Evolutionary conservation across 1,140 invertebrate species (phyloP), one percentile per base, ranked within the genome.

Genomic region (Drosophila tsacasi): DNA sequence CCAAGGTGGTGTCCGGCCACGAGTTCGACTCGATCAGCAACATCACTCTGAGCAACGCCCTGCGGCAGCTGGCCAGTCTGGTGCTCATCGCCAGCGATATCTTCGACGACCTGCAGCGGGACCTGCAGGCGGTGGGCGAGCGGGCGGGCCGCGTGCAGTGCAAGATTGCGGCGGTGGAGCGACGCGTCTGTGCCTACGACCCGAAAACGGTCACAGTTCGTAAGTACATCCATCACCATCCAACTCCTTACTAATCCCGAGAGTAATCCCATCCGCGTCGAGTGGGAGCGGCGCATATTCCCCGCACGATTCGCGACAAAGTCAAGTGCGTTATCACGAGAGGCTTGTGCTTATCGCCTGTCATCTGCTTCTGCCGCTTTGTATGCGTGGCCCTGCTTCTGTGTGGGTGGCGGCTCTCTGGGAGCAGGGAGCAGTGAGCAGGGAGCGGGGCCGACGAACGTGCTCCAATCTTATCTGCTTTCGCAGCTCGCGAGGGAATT

Each of bases 201-300:
- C 96, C 96, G 52, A 97, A 96, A 94, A 95, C 95, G 93, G 96
- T 97, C 81, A 94, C 96, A 95, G 96, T 97, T 94, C 96, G 97
- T 97, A 95, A 97, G 97, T 97, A 90, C 37, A 75, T 76, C 32
- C 49, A 73, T 50, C 71, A 37, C 21, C 25, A 7, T n/a, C 25
- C 23, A n/a, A 2, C 19, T 15, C n/a, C 12, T 7, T 67, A 30
- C 10, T 44, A 68, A n/a, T 25, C 12, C 23, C 50, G 27, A 52
- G 19, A 69, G 59, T 39, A 37, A 55, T 37, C 54, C 54, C 54
- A 23, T 55, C 54, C 54, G 32, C 15, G 54, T 10, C 32, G 21
- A 44, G 64, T 68, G 68, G 67, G 50, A 58, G 61, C 17, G 7
- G 23, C 21, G 54, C 32, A 19, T 17, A 69, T 68, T 69, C 67